Conservation (phyloP, 30 jellyfish, hydroid and myxozoan genomes). For the Clytia hemisphaerica region DNA sequence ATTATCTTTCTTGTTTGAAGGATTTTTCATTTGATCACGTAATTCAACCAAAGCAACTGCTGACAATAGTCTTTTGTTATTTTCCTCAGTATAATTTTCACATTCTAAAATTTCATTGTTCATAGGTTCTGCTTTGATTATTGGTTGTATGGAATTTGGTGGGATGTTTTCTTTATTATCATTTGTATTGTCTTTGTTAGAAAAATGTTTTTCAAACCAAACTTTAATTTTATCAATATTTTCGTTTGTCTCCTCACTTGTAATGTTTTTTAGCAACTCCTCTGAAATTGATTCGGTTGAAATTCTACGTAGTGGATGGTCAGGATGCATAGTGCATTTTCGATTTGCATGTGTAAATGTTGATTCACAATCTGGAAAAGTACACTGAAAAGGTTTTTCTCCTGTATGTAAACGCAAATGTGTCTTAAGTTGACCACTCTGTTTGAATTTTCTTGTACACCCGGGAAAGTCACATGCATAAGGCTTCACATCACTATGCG, state of each 20-base stretch:
- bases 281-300: constrained; percentile 1
- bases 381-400: constrained; percentile 33
- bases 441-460: constrained; percentile 21
- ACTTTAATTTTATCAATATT: background rate
- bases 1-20: too few relatives aligned
- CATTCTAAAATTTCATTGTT: background rate
- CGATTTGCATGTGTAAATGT: constrained; percentile 36
- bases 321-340: constrained; percentile 27
- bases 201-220: constrained; percentile 5
- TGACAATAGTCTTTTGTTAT: constrained; percentile 6
- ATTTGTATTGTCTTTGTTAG: background rate
- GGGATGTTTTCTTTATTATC: background rate
- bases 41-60: constrained; percentile 30
- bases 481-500: constrained; percentile 31
- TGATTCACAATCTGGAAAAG: constrained; percentile 10
- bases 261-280: background rate
- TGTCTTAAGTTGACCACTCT: constrained; percentile 28
- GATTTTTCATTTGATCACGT: constrained; percentile 22
- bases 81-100: constrained; percentile 9
- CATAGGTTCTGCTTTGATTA: background rate
- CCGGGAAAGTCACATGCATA: constrained; percentile 33
- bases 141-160: background rate
- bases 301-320: constrained; percentile 13
- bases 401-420: constrained; percentile 27
- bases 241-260: background rate